Evolutionary conservation across 2,888 invertebrate genomes (phyloP).

Genomic region (Oasisia sp.): DNA sequence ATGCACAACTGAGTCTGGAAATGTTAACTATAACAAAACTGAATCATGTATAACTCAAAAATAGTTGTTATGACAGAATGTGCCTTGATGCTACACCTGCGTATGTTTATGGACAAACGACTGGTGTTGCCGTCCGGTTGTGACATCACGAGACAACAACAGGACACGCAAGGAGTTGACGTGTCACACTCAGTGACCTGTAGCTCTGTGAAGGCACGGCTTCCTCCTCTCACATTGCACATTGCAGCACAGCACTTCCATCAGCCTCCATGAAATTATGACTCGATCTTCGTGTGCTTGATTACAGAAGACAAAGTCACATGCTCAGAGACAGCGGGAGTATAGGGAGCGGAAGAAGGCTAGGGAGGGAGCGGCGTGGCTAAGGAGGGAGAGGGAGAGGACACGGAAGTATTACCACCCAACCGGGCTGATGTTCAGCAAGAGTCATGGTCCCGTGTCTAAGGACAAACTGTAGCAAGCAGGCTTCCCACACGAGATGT

Average conservation of each 20-base stretch:
- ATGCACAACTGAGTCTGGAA: neutral
- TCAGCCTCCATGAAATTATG: neutral
- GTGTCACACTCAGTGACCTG: neutral
- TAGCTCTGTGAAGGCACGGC: neutral
- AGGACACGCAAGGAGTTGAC: neutral
- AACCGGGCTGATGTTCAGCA: neutral
- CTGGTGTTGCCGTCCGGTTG: neutral
- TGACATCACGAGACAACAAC: neutral
- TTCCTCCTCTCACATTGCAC: neutral
- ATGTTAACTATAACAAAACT: neutral
- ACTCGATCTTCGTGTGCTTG: conserved; percentile 13
- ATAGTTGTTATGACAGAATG: no score
- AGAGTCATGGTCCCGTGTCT: neutral
- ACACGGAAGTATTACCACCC: neutral
- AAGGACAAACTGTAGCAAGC: neutral
- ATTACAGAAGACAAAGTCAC: neutral
- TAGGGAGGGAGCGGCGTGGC: neutral
- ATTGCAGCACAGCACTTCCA: neutral
- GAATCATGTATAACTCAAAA: neutral
- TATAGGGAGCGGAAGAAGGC: neutral
- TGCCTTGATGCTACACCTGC: no score
- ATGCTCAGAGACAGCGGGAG: neutral
- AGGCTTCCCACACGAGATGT: neutral
- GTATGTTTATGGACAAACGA: neutral
- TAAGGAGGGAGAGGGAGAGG: neutral